These are phyloP conservation scores for Zaprionus nigranus DNA, from an alignment of 1,140 invertebrate species.

Conservation along the genomic window DNA sequence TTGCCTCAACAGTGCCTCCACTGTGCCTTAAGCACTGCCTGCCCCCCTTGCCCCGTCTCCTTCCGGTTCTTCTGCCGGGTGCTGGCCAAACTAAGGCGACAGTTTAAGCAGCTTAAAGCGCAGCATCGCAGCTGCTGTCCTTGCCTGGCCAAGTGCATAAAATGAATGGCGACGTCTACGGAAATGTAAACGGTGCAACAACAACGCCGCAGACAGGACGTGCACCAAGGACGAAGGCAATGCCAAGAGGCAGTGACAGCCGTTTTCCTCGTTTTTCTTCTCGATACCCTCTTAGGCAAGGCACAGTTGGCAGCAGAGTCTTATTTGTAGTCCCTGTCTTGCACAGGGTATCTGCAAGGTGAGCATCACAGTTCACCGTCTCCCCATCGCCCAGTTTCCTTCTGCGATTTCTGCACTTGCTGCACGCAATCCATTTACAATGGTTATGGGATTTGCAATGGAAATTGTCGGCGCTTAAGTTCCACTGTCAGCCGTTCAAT, in stretches of 20 bases:
- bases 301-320: neutral
- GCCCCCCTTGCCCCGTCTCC: neutral
- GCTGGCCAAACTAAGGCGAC: neutral
- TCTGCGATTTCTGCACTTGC: neutral
- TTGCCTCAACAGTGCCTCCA: neutral
- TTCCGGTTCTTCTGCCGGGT: neutral
- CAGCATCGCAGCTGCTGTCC: conserved; percentile 14
- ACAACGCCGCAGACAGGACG: neutral
- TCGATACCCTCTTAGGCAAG: neutral
- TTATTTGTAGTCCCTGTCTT: neutral
- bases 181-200: conserved; percentile 17
- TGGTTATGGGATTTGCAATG: conserved; percentile 6
- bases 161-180: conserved; percentile 18
- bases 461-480: conserved; percentile 6
- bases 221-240: neutral
- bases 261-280: neutral
- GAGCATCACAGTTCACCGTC: neutral
- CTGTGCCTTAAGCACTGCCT: neutral
- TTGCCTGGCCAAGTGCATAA: neutral
- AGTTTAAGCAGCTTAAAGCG: conserved; percentile 23
- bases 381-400: neutral
- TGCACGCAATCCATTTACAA: conserved; percentile 20
- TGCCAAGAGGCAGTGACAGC: neutral
- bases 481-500: neutral
- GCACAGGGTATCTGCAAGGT: neutral